A percentile compares a stretch with the other conserved stretches of the same genome.
Evolutionary conservation across 1,140 invertebrate species (phyloP).

Genomic region (Pygmarrhopalites habei): DNA sequence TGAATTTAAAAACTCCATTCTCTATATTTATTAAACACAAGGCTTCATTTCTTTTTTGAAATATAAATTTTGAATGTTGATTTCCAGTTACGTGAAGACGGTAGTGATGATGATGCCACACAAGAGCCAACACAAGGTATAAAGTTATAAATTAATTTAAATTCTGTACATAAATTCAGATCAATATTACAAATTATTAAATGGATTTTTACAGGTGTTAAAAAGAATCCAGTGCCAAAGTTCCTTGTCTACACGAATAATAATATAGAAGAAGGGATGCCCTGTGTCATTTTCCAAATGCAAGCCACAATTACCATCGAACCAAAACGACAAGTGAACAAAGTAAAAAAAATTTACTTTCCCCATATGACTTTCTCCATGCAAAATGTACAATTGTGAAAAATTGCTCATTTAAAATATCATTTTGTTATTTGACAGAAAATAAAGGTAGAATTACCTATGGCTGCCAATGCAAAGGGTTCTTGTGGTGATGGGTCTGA

Average conservation of each 20-base stretch:
- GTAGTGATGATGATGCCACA: too few species aligned
- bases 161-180: too few species aligned
- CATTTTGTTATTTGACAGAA: slow-evolving; percentile 29
- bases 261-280: slow-evolving; percentile 18
- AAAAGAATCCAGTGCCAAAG: slow-evolving; percentile 20
- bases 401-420: too few species aligned
- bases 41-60: not conserved
- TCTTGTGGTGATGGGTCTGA: slow-evolving; percentile 35
- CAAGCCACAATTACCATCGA: slow-evolving; percentile 33
- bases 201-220: too few species aligned
- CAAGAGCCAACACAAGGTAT: too few species aligned
- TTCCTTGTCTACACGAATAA: slow-evolving; percentile 27
- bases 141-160: too few species aligned
- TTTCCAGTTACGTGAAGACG: not conserved
- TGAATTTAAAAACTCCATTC: slow-evolving; percentile 67
- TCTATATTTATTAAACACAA: slow-evolving; percentile 49
- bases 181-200: too few species aligned
- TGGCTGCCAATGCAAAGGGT: slow-evolving; percentile 24
- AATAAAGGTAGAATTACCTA: slow-evolving; percentile 28
- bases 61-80: not conserved
- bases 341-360: too few species aligned
- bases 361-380: too few species aligned
- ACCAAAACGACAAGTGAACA: slow-evolving; percentile 32
- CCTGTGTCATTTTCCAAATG: slow-evolving; percentile 37
- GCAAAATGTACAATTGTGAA: too few species aligned